Evolutionary conservation across 2,113 vertebrate species (phyloP).

Genomic region (Pipra filicauda): DNA sequence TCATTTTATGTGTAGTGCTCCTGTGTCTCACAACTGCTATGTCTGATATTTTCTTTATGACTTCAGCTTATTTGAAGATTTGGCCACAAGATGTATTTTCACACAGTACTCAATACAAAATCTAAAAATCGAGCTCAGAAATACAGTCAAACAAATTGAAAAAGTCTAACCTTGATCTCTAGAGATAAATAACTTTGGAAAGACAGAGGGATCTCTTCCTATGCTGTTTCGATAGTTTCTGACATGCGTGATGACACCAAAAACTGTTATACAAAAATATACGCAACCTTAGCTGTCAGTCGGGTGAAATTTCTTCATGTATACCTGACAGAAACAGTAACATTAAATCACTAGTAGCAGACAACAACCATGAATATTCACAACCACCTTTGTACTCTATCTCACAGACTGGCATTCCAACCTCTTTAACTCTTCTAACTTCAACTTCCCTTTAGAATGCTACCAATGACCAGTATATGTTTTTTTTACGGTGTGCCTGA

Average conservation of each 20-base stretch:
- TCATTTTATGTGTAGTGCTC: constrained; percentile 34
- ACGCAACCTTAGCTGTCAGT: background rate
- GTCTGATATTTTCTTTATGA: constrained; percentile 65
- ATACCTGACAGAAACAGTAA: background rate
- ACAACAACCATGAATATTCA: background rate
- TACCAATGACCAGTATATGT: background rate
- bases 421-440: background rate
- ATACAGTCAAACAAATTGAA: background rate
- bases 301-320: background rate
- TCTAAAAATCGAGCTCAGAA: background rate
- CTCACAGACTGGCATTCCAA: background rate
- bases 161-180: background rate
- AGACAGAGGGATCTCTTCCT: background rate
- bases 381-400: background rate
- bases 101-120: constrained; percentile 35
- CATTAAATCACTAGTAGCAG: background rate
- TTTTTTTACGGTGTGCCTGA: background rate
- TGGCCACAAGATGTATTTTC: constrained; percentile 52
- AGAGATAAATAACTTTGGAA: background rate
- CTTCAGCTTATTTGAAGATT: constrained; percentile 61
- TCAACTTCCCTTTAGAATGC: background rate
- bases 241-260: background rate
- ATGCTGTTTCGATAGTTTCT: background rate
- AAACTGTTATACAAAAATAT: background rate
- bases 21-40: constrained; percentile 38